phyloP scores from a whole-genome alignment of 2,797 vertebrate genomes.

The Rhinella marina region DNA sequence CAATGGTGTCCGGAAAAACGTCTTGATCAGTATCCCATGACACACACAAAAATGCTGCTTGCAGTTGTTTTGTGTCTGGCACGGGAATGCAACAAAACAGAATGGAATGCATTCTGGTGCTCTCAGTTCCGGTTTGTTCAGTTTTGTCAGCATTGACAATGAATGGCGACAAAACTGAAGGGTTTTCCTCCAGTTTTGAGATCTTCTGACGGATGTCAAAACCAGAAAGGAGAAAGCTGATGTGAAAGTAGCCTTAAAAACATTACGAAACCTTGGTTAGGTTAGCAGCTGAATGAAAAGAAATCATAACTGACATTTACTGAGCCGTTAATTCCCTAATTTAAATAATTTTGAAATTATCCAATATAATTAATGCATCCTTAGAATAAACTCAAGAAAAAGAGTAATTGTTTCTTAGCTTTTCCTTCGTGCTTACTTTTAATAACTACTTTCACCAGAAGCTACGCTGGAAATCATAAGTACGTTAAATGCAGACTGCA shows the following conservation, averaged over 20 bases:
- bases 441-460: constrained; percentile 72
- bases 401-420: constrained; percentile 44
- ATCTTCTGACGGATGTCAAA: too few species aligned
- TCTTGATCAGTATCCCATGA: too few species aligned
- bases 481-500: constrained; percentile 40
- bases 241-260: neutral
- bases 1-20: too few species aligned
- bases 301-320: constrained; percentile 32
- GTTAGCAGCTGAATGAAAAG: constrained; percentile 12
- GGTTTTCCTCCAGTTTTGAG: too few species aligned
- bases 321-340: constrained; percentile 37
- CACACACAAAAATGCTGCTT: too few species aligned
- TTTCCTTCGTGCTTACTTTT: constrained; percentile 66
- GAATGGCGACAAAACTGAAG: too few species aligned
- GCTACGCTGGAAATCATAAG: constrained; percentile 51
- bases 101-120: too few species aligned
- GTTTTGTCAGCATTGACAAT: too few species aligned
- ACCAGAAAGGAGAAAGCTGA: too few species aligned
- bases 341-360: constrained; percentile 50
- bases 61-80: too few species aligned
- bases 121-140: too few species aligned
- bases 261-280: neutral
- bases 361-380: constrained; percentile 49
- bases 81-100: too few species aligned
- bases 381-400: constrained; percentile 11